Evolutionary conservation across 2,888 invertebrate genomes (phyloP).

Genomic region (Mesochorus sp.): DNA sequence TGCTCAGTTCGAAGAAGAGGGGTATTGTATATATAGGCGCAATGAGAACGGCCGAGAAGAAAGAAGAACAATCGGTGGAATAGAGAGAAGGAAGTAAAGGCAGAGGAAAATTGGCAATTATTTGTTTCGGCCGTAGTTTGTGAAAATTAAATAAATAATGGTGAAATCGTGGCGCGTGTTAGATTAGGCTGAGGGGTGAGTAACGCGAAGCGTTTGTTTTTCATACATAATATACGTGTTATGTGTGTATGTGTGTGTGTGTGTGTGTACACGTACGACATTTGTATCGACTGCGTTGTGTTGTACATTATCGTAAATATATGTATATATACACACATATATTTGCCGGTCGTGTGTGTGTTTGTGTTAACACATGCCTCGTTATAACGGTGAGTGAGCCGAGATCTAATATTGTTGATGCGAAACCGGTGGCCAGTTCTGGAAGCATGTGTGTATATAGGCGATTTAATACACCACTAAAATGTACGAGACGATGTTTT

Average conservation of each 20-base stretch:
- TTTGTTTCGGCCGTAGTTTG: conserved; percentile 59
- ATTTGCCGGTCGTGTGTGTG: conserved; percentile 9
- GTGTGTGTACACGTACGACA: conserved; percentile 8
- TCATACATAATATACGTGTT: no score
- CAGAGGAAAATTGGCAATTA: conserved; percentile 1
- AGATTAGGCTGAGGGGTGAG: conserved; percentile 74
- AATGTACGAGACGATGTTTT: background rate
- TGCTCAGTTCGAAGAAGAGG: conserved; percentile 43
- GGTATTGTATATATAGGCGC: conserved; percentile 45
- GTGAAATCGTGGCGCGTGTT: conserved; percentile 72
- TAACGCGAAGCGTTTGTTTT: conserved; percentile 44
- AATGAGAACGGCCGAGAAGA: conserved; percentile 45
- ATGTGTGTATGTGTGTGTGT: background rate
- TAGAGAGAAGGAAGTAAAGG: conserved; percentile 43
- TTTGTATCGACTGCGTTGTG: conserved; percentile 33
- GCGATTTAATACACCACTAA: background rate
- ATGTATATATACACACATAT: no score
- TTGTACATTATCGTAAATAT: background rate
- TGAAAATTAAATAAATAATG: conserved; percentile 73
- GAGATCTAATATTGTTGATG: conserved; percentile 47
- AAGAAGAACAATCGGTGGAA: conserved; percentile 51
- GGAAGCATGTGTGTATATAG: conserved; percentile 35
- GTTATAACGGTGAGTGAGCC: conserved; percentile 37
- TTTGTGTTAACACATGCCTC: conserved; percentile 28
- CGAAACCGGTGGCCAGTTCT: conserved; percentile 53